Base-by-base conservation (phyloP, 2,113 vertebrate species). In the Globicephala melas region DNA sequence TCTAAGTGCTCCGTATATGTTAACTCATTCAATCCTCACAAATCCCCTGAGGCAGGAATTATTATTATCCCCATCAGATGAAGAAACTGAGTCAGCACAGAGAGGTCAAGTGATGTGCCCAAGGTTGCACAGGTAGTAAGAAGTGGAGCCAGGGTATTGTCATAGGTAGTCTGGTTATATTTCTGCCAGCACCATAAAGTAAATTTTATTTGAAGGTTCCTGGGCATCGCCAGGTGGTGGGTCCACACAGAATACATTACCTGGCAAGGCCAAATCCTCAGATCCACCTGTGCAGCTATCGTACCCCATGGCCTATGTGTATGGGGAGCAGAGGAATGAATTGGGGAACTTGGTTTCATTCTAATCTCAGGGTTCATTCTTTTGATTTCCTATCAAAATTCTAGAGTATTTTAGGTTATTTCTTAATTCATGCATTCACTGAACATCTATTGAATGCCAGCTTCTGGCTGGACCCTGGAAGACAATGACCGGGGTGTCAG, bases 331-430 rank as follows among this genome's bases (percentile, higher is more conserved):
- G 62, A 60, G 68, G 36, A 74, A 77, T 41, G n/a, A 90, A 74
- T 67, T 17, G 15, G 70, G 28, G 76, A 20, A 88, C 84, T 53
- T 71, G 63, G 44, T 81, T 26, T 94, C 55, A n/a, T 62, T 95
- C 47, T 68, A 60, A 47, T 62, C 65, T 86, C 87, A 95, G 53
- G 38, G 31, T 31, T 80, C 81, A 60, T 77, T 79, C 38, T 93
- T 25, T 81, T 41, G 31, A 26, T 67, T 41, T 85, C 23, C 73
- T 62, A 58, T n/a, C 6, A 60, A 85, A 96, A 94, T 36, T 50
- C 50, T 41, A 36, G 20, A 86, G 25, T 80, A 23, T 23, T 44
- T 33, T 65, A 84, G 58, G 28, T 41, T 50, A 67, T 77, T 71
- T 6, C 53, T 82, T 83, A 76, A 76, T 21, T 36, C 4, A 23